Percentiles rank a stretch among this genome's conserved stretches.
Evolutionary conservation across 2,113 vertebrate species (phyloP).

Genomic region (Taxidea taxus): DNA sequence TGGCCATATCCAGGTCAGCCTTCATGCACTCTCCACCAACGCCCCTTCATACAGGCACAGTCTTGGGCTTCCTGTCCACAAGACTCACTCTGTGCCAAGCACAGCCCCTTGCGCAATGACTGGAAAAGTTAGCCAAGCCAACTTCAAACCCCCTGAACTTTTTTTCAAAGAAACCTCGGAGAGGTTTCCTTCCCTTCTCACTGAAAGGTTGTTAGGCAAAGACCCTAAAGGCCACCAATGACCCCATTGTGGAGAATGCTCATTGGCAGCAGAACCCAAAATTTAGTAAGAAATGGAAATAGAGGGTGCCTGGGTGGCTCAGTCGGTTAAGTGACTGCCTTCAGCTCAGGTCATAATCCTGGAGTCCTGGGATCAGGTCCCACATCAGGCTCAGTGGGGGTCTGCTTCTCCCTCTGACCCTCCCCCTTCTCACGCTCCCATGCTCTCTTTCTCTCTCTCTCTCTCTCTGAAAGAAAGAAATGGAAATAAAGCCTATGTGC

Average conservation of each 20-base stretch:
- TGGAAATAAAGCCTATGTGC: neutral
- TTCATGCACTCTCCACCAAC: accelerated
- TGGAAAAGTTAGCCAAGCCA: neutral
- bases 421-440: no score
- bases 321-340: no score
- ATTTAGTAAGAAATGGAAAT: neutral
- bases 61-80: neutral
- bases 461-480: neutral
- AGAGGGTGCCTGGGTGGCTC: no score
- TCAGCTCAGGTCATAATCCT: no score
- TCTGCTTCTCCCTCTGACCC: no score
- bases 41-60: no score
- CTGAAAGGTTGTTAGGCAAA: neutral
- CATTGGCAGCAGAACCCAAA: neutral
- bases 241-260: neutral
- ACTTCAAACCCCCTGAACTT: neutral
- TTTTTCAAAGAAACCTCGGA: neutral
- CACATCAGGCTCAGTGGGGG: no score
- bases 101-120: neutral
- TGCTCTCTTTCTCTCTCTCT: no score
- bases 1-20: neutral
- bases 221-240: neutral
- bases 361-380: no score
- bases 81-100: accelerated
- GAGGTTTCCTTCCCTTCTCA: neutral